Percentiles rank a stretch among this genome's conserved stretches.
Evolutionary conservation across 2,797 vertebrate species (phyloP).

Genomic region (Spea hammondii): DNA sequence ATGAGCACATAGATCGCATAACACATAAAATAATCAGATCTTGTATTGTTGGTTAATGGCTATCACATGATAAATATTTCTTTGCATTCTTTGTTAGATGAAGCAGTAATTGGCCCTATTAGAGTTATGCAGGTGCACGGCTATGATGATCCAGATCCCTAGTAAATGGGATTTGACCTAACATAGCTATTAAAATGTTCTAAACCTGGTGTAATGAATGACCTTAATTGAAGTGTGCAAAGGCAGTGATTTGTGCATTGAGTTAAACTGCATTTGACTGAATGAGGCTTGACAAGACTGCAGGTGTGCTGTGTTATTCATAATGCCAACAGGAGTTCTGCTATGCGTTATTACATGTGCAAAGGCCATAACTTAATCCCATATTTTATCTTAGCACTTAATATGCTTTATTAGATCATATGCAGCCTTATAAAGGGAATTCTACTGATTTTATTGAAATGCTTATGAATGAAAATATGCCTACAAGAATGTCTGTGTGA

Average conservation of each 20-base stretch:
- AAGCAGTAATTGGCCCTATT: constrained; percentile 22
- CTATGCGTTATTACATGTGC: neutral
- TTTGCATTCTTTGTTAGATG: neutral
- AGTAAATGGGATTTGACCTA: constrained; percentile 1
- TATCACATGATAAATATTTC: neutral
- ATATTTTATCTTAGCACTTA: neutral
- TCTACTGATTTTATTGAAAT: too few relatives aligned
- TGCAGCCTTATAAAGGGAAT: too few relatives aligned
- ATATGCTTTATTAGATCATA: neutral
- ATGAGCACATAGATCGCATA: neutral
- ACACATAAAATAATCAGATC: neutral
- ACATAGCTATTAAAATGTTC: neutral
- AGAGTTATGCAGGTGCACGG: constrained; percentile 18
- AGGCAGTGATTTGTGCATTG: constrained; percentile 26
- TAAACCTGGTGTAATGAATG: constrained; percentile 9
- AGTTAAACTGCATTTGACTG: constrained; percentile 13
- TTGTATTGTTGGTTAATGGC: neutral
- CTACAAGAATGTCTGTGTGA: too few relatives aligned
- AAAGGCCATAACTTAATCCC: neutral
- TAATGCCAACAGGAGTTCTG: neutral
- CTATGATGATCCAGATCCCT: neutral
- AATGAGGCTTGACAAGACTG: constrained; percentile 24
- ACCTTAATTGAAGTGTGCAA: constrained; percentile 14
- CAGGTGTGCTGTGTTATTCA: constrained; percentile 14
- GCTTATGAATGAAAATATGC: too few relatives aligned